phyloP scores from a whole-genome alignment of 2,888 invertebrate genomes.

The Volucella inanis region DNA sequence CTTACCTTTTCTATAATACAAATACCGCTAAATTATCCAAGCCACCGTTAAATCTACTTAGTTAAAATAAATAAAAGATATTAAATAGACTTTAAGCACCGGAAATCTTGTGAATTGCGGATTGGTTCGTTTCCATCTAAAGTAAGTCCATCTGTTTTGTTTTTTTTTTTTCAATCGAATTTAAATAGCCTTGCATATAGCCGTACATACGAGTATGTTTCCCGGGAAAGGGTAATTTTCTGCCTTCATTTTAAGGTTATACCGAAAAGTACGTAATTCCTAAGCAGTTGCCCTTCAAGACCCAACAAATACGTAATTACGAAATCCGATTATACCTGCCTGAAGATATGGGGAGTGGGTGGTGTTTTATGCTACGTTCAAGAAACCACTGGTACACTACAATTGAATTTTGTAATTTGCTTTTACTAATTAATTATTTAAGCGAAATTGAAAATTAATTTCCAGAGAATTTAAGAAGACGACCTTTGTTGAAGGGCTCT shows the following conservation, averaged over 20 bases:
- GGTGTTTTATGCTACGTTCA: background rate
- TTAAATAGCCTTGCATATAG: background rate
- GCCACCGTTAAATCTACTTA: background rate
- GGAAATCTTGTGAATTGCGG: too few species aligned
- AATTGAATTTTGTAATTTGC: slow-evolving; percentile 83
- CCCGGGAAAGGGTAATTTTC: background rate
- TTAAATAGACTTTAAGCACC: too few species aligned
- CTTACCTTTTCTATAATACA: too few species aligned
- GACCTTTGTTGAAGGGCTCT: slow-evolving; percentile 68
- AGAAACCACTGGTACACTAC: slow-evolving; percentile 77
- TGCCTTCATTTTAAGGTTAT: background rate
- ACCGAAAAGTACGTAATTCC: slow-evolving; percentile 21
- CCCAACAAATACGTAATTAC: slow-evolving; percentile 61
- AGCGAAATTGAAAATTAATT: slow-evolving; percentile 83
- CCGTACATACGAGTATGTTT: background rate
- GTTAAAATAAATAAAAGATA: too few species aligned
- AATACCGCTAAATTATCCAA: background rate
- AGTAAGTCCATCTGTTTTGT: slow-evolving; percentile 11
- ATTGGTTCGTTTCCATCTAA: too few species aligned
- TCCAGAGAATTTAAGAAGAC: slow-evolving; percentile 78
- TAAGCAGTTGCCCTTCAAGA: slow-evolving; percentile 56
- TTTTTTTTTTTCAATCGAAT: background rate
- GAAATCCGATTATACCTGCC: slow-evolving; percentile 71
- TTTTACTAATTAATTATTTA: slow-evolving; percentile 82
- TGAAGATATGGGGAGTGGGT: slow-evolving; percentile 3